A percentile compares a stretch with the other conserved stretches of the same genome.
phyloP scores from a whole-genome alignment of 2,113 vertebrate genomes.

The Archocentrus centrarchus region DNA sequence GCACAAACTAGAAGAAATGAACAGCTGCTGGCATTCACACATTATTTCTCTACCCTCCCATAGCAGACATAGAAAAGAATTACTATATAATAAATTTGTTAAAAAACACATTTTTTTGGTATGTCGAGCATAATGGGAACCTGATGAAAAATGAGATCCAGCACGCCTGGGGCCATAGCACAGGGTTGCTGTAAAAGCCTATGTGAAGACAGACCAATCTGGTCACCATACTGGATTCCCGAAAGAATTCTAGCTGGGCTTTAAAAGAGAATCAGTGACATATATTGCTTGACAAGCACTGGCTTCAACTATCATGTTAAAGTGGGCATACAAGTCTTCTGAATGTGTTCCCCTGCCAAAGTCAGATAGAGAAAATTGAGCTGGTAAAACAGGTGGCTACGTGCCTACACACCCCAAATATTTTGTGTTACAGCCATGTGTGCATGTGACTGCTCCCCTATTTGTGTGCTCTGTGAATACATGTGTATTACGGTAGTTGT shows the following conservation, averaged over 20 bases:
- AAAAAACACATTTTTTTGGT: background rate
- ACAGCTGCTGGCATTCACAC: background rate
- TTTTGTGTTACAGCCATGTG: background rate
- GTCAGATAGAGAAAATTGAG: constrained; percentile 23
- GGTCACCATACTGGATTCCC: constrained; percentile 6
- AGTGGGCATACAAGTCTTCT: background rate
- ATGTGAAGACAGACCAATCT: background rate
- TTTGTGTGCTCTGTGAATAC: constrained; percentile 8
- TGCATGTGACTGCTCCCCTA: background rate
- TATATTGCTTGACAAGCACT: constrained; percentile 2
- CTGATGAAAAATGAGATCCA: background rate
- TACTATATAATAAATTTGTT: background rate
- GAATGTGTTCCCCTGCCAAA: constrained; percentile 1
- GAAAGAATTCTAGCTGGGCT: background rate
- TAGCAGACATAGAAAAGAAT: background rate
- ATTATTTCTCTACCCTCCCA: background rate
- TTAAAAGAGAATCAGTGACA: background rate
- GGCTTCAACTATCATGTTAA: background rate
- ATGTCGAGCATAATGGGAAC: background rate
- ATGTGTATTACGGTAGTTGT: background rate
- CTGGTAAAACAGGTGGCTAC: constrained; percentile 46
- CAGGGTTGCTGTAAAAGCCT: constrained; percentile 4
- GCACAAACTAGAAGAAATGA: background rate
- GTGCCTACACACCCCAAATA: constrained; percentile 9
- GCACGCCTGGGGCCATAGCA: background rate